These are phyloP conservation scores for Perodicticus potto DNA, from an alignment of 2,797 vertebrate species.

Conservation along the genomic window DNA sequence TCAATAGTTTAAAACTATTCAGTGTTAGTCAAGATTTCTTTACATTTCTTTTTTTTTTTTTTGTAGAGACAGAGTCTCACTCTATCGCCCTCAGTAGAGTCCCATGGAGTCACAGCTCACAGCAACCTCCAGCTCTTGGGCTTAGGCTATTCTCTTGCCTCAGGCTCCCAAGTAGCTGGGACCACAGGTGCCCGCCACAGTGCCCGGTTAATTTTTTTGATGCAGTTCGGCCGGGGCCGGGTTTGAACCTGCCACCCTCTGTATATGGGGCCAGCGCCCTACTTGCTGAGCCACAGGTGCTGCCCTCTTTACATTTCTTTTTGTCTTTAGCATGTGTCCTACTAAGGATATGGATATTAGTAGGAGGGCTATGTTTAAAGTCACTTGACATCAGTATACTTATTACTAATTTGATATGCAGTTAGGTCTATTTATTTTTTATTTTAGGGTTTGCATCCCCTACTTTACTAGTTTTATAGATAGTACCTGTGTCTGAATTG, in stretches of 20 bases:
- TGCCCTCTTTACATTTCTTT: conserved; percentile 23
- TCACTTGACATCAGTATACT: conserved; percentile 40
- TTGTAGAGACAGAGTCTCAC: no score
- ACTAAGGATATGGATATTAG: conserved; percentile 9
- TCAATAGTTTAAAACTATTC: conserved; percentile 7
- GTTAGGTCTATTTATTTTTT: conserved; percentile 49
- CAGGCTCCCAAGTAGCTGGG: no score
- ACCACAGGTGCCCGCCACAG: no score
- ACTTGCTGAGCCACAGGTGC: no score
- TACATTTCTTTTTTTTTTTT: conserved; percentile 34
- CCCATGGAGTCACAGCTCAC: no score
- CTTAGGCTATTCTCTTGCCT: no score
- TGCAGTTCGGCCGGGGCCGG: no score
- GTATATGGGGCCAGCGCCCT: no score
- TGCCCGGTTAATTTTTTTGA: no score
- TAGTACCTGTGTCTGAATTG: not conserved
- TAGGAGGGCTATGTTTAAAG: conserved; percentile 14
- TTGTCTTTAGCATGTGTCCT: not conserved
- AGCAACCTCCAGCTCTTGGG: no score
- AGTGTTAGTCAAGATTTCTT: conserved; percentile 24
- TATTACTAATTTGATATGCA: conserved; percentile 35
- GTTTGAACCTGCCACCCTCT: no score
- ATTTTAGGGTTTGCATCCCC: conserved; percentile 39
- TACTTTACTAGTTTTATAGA: conserved; percentile 22
- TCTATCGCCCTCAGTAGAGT: no score